A percentile compares a stretch with the other conserved stretches of the same genome.
Conservation (phyloP, 2,797 vertebrate species). For the Premnoplex brunnescens region DNA sequence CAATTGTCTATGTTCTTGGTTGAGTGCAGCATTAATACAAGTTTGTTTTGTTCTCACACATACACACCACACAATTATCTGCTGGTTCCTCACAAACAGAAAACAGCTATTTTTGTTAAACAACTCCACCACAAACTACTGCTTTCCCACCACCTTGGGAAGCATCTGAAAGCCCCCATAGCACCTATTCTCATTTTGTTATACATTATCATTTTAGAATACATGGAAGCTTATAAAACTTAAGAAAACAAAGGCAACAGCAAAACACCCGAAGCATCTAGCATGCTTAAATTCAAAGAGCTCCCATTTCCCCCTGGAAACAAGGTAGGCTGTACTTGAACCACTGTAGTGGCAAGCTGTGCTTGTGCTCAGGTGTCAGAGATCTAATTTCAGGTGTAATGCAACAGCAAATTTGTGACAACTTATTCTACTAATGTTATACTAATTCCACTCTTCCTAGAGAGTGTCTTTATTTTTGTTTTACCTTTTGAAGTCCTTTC, state of each 20-base stretch:
- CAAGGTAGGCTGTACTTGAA: background rate
- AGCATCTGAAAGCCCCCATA: background rate
- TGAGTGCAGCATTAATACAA: background rate
- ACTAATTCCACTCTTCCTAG: background rate
- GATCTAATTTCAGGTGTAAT: background rate
- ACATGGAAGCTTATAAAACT: background rate
- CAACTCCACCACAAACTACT: background rate
- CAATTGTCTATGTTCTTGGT: background rate
- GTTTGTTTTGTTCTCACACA: background rate
- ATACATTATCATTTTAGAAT: background rate
- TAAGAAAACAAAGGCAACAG: background rate
- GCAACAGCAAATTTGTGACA: background rate
- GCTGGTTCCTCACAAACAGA: background rate
- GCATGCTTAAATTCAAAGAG: background rate
- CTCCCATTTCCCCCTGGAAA: background rate
- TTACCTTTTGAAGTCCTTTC: constrained; percentile 91
- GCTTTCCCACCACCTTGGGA: background rate
- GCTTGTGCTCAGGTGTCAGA: background rate
- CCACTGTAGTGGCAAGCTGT: constrained; percentile 7
- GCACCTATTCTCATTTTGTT: background rate
- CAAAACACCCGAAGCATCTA: background rate
- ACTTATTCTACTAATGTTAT: background rate
- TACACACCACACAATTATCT: background rate
- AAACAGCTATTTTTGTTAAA: background rate
- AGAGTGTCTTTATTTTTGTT: background rate